phyloP scores from a whole-genome alignment of 2,113 vertebrate genomes.

The Rattus norvegicus region DNA sequence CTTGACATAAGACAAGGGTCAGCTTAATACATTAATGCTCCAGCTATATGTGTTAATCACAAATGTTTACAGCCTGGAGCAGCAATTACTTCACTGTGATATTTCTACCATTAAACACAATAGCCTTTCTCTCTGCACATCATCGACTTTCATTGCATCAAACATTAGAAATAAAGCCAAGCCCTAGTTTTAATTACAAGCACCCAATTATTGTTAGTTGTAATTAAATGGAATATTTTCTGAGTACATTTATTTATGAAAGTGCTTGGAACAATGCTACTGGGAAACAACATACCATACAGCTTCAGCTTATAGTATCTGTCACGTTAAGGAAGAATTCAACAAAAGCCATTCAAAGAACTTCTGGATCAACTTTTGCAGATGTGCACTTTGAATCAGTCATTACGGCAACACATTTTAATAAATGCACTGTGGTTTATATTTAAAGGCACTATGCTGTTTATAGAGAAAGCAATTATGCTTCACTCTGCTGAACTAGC shows the following conservation, averaged over 20 bases:
- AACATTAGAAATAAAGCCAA: conserved; percentile 59
- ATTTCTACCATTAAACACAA: conserved; percentile 52
- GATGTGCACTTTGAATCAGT: conserved; percentile 58
- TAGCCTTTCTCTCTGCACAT: conserved; percentile 39
- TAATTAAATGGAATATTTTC: conserved; percentile 68
- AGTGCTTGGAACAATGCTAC: neutral
- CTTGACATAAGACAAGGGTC: conserved; percentile 75
- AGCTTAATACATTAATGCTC: conserved; percentile 80
- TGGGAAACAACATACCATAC: neutral
- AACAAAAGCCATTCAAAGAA: conserved; percentile 32
- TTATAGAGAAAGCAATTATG: conserved; percentile 63
- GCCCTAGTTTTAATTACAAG: conserved; percentile 50
- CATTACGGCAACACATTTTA: conserved; percentile 70
- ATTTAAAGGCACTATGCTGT: conserved; percentile 51
- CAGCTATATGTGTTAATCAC: conserved; percentile 43
- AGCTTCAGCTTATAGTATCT: neutral
- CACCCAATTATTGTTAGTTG: conserved; percentile 60
- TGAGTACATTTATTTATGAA: conserved; percentile 45
- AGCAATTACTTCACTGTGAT: conserved; percentile 35
- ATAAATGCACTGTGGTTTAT: conserved; percentile 59
- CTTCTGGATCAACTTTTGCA: conserved; percentile 50
- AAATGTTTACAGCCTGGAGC: conserved; percentile 73
- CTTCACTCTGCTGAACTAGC: conserved; percentile 16
- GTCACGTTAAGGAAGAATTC: conserved; percentile 58
- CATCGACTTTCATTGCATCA: conserved; percentile 36